Evolutionary conservation across 2,113 vertebrate species (phyloP).

Genomic region (Ctenomys sociabilis): DNA sequence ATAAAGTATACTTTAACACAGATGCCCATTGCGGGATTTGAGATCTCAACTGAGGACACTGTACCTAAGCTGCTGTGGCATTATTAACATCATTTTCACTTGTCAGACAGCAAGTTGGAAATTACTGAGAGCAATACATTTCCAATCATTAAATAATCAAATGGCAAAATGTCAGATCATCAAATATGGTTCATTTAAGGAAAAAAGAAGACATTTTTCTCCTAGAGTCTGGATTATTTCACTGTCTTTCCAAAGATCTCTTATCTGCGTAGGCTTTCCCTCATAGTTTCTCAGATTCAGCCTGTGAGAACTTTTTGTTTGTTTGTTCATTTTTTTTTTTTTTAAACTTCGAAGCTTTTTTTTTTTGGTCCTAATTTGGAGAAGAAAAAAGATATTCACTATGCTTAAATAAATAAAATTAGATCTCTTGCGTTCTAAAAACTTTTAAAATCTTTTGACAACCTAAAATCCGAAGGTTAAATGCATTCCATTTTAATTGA

Average conservation of each 20-base stretch:
- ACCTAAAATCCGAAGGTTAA: conserved; percentile 46
- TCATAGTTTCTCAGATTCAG: background rate
- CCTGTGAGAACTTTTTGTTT: background rate
- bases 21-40: background rate
- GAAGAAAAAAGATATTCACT: background rate
- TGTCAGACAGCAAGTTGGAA: conserved; percentile 43
- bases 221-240: background rate
- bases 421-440: conserved; percentile 53
- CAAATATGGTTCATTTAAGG: conserved; percentile 39
- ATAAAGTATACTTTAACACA: conserved; percentile 32
- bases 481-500: conserved; percentile 30
- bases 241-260: background rate
- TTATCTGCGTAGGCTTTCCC: background rate
- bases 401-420: background rate
- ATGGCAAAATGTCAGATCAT: conserved; percentile 20
- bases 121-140: conserved; percentile 9
- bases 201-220: conserved; percentile 45
- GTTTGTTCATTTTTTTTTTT: background rate
- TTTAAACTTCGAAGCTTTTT: background rate
- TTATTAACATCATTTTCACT: conserved; percentile 56
- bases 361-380: conserved; percentile 14
- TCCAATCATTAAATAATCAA: conserved; percentile 57
- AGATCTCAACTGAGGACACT: conserved; percentile 24
- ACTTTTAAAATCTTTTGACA: background rate
- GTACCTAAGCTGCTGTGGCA: conserved; percentile 39